Base-by-base conservation (phyloP, 2,888 invertebrate species). In the Scaptomyza caliginosa region DNA sequence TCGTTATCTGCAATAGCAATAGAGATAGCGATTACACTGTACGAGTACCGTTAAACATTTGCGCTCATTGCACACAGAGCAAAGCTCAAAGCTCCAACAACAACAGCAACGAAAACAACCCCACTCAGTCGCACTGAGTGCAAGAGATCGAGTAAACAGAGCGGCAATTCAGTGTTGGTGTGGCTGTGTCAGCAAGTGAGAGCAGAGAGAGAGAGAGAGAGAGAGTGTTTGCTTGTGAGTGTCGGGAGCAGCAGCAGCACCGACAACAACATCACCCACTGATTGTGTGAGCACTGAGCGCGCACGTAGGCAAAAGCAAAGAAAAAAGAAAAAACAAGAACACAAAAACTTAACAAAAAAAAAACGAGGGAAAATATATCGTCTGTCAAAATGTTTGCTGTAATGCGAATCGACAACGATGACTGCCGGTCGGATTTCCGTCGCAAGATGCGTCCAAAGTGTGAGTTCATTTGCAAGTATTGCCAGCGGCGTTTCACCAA, bases 401-500 rank as follows among this genome's bases (percentile, higher is more conserved):
- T 96, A 94, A 96, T 96, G 95, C 95, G 96, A 94, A 95, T 96
- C 92, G 96, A 96, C 93, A 94, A 94, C 93, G 96, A 96, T 93
- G 96, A 96, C 93, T 94, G 95, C 93, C 94, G 95, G 92, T 94
- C 95, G 92, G 95, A 96, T 93, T 96, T 96, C 93, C 94, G 96
- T 92, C 95, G 96, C 93, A 96, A 96, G 93, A 95, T 96, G 95
- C 94, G 96, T 91, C 95, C 96, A 90, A 98, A 98, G 93, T 98
- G 98, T 93, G 98, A 99, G 93, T 99, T 97, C 93, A 97, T 99
- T 91, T 99, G 99, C 95, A 97, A 97, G 92, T 99, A 96, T 93
- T 99, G 99, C 93, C 96, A 96, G 92, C 94, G 99, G 90, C 95
- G 98, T 92, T 99, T 99, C 94, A 98, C 98, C 90, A 99, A 99